Evolutionary conservation across 30 jellyfish, hydroid and myxozoan genomes (phyloP), one percentile per base, ranked within the genome.

Genomic region (Mastigias papua): DNA sequence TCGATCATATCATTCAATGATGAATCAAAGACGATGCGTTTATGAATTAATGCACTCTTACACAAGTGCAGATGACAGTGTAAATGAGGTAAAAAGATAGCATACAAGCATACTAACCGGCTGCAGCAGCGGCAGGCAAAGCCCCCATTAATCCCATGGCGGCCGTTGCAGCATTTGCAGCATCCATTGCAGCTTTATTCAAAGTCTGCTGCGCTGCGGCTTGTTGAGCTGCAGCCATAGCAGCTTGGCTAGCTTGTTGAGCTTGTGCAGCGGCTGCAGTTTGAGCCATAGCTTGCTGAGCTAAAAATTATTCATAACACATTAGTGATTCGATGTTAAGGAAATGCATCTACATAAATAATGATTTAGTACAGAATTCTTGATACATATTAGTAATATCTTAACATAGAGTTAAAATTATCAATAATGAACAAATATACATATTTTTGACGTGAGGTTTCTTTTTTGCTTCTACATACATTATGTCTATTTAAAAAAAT

Each of bases 101-200:
- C 17, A 66, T 15, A 66, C 23, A 2, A 63, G 74, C 22, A 11
- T 17, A 63, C 74, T 1, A 4, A 63, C 74, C 74, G 26, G 46
- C 74, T 10, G 74, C 86, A 15, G 87, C 93, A 34, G 81, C 80
- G 5, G 96, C 96, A 4, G 96, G 90, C n/a, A 78, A 30, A 27
- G 98, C 98, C 7, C 98, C 98, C 97, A 92, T 87, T 48, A 92
- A 81, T 19, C 98, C 98, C 94, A 92, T 88, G 33, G 98, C 98
- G 35, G 98, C 89, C 11, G 98, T 92, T 17, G 98, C 98, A 28
- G 98, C 98, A 87, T 87, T 92, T 0, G 98, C 98, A 68, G 98
- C 98, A 82, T 92, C 98, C 83, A 95, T 92, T 0, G 98, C 98
- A 16, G 98, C 98, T 75, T 86, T 92, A 49, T 92, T 92, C 70